Percentiles rank a stretch among this genome's conserved stretches.
phyloP scores from a whole-genome alignment of 2,113 vertebrate species.

The Arothron firmamentum region DNA sequence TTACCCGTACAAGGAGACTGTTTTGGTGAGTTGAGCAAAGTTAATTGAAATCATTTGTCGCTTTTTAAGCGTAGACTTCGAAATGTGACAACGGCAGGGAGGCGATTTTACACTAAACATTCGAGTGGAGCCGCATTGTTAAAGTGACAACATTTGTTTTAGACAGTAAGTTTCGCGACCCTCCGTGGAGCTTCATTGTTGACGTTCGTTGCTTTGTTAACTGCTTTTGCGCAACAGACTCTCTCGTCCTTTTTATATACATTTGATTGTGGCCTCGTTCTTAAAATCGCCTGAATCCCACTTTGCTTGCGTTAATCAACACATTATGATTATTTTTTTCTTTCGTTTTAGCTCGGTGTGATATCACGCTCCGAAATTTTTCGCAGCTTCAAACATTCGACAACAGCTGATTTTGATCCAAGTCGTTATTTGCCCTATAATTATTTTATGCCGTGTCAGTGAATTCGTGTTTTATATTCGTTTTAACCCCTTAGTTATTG shows the following conservation, averaged over 20 bases:
- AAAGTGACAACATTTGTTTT: slow-evolving; percentile 43
- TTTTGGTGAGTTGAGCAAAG: slow-evolving; percentile 69
- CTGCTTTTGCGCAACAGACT: slow-evolving; percentile 41
- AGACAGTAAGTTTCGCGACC: slow-evolving; percentile 18
- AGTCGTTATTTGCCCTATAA: neutral
- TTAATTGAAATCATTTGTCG: slow-evolving; percentile 57
- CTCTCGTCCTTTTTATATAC: slow-evolving; percentile 10
- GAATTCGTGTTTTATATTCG: neutral
- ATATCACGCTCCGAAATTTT: no score
- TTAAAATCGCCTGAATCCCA: no score
- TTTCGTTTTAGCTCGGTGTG: no score
- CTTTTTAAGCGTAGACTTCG: slow-evolving; percentile 22
- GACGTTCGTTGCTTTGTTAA: slow-evolving; percentile 57
- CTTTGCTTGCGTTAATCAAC: no score
- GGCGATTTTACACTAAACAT: neutral
- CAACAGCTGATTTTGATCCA: no score
- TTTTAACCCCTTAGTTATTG: neutral
- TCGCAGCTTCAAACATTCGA: no score
- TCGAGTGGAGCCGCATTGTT: neutral
- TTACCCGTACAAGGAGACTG: slow-evolving; percentile 57
- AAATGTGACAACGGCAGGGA: neutral
- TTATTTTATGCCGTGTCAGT: neutral
- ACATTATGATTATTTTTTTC: no score
- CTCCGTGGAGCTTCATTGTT: slow-evolving; percentile 54
- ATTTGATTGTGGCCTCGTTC: neutral